These are phyloP conservation scores for Eilema depressum DNA, from an alignment of 2,888 invertebrate genomes.

Conservation along the genomic window DNA sequence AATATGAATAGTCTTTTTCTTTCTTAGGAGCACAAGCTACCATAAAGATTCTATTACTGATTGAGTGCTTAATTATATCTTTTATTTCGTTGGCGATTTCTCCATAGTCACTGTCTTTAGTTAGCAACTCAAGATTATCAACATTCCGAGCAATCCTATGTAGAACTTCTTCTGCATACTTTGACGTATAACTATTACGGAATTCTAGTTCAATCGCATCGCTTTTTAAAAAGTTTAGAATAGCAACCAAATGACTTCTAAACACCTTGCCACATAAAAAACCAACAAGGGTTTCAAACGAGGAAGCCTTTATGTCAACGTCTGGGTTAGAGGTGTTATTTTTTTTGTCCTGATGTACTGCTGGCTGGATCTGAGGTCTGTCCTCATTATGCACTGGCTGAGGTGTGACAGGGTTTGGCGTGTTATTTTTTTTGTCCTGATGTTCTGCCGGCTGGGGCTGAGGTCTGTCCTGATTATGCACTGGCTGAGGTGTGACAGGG, in stretches of 20 bases:
- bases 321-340: neutral
- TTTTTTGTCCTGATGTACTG: neutral
- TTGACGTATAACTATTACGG: slow-evolving; percentile 28
- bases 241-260: slow-evolving; percentile 39
- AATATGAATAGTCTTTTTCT: neutral
- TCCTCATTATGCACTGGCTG: neutral
- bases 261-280: slow-evolving; percentile 23
- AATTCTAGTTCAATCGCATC: slow-evolving; percentile 45
- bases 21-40: slow-evolving; percentile 42
- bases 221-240: slow-evolving; percentile 48
- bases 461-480: neutral
- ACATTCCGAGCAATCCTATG: slow-evolving; percentile 44
- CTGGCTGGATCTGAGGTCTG: neutral
- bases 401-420: too few species aligned
- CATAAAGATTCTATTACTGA: slow-evolving; percentile 29
- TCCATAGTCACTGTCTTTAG: slow-evolving; percentile 29
- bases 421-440: neutral
- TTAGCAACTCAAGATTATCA: slow-evolving; percentile 34
- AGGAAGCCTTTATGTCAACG: slow-evolving; percentile 1
- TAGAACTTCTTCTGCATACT: slow-evolving; percentile 48
- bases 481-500: too few species aligned
- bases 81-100: slow-evolving; percentile 43
- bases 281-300: slow-evolving; percentile 1
- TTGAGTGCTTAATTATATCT: slow-evolving; percentile 35
- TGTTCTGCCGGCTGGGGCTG: neutral